Percentiles rank a stretch among this genome's conserved stretches.
Conservation (phyloP, 2,888 invertebrate species). For the Macrosoma leucophasiata region DNA sequence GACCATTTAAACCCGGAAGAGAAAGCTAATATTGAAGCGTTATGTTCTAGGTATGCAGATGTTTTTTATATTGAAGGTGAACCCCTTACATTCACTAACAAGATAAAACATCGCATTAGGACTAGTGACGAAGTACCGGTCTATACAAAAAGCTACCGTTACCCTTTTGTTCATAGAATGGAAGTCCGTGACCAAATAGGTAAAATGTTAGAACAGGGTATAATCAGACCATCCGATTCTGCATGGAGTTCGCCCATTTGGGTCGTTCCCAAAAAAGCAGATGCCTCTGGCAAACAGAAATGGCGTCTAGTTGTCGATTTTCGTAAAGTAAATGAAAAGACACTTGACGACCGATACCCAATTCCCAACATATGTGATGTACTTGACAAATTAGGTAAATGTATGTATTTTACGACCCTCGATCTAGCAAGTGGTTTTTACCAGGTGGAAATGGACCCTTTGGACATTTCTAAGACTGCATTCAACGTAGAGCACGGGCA, state of each 20-base stretch:
- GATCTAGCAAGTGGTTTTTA: conserved; percentile 23
- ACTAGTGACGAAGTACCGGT: conserved; percentile 16
- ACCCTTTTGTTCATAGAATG: conserved; percentile 13
- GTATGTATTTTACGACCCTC: conserved; percentile 23
- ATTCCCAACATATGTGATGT: conserved; percentile 22
- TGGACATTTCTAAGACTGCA: conserved; percentile 20
- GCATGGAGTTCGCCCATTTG: conserved; percentile 18
- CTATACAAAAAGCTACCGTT: conserved; percentile 18
- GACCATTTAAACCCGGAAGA: too few species aligned
- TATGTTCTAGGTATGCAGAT: conserved; percentile 7
- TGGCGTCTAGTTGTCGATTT: conserved; percentile 26
- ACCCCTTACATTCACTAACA: conserved; percentile 8
- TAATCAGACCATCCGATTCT: conserved; percentile 17
- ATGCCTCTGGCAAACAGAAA: conserved; percentile 15
- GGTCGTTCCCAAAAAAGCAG: conserved; percentile 16
- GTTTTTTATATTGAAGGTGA: conserved; percentile 13
- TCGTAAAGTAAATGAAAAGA: conserved; percentile 23
- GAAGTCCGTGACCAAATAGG: conserved; percentile 15
- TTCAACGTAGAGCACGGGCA: conserved; percentile 25
- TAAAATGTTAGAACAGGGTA: conserved; percentile 18
- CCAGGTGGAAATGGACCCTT: conserved; percentile 22
- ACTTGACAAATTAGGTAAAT: conserved; percentile 21
- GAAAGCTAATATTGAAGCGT: conserved; percentile 1
- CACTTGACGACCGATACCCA: conserved; percentile 17
- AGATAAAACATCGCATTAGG: conserved; percentile 12